A percentile compares a stretch with the other conserved stretches of the same genome.
phyloP scores from a whole-genome alignment of 1,140 invertebrate genomes.

The Eulimnadia texana region DNA sequence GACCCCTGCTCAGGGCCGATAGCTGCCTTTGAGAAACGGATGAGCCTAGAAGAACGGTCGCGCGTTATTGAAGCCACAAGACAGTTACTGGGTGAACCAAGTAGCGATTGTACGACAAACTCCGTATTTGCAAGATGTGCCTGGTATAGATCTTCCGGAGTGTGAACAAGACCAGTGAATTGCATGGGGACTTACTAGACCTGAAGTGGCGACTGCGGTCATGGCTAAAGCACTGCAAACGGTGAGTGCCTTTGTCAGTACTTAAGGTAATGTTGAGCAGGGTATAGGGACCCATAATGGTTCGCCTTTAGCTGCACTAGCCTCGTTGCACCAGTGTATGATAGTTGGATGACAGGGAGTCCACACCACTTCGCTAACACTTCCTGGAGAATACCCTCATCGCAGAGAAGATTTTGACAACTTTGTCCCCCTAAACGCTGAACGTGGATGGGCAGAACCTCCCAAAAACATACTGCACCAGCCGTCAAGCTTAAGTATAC shows the following conservation, averaged over 20 bases:
- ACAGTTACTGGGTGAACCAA: not conserved
- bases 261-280: not conserved
- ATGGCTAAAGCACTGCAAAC: slow-evolving; percentile 4
- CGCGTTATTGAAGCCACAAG: not conserved
- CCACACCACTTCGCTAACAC: not conserved
- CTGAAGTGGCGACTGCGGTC: slow-evolving; percentile 6
- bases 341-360: too few relatives aligned
- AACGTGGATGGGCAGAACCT: too few relatives aligned
- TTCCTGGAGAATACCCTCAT: too few relatives aligned
- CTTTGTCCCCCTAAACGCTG: too few relatives aligned
- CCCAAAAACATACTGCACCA: too few relatives aligned
- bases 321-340: not conserved
- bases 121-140: not conserved
- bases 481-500: too few relatives aligned
- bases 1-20: too few relatives aligned
- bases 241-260: not conserved
- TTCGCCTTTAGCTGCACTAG: not conserved
- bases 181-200: slow-evolving; percentile 8
- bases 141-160: not conserved
- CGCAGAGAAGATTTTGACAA: too few relatives aligned
- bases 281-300: not conserved
- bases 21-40: not conserved
- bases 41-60: slow-evolving; percentile 9
- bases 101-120: slow-evolving; percentile 9
- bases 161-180: not conserved